These are phyloP conservation scores for Hirtodrosophila cameraria DNA, from an alignment of 2,888 invertebrate species.

Conservation along the genomic window DNA sequence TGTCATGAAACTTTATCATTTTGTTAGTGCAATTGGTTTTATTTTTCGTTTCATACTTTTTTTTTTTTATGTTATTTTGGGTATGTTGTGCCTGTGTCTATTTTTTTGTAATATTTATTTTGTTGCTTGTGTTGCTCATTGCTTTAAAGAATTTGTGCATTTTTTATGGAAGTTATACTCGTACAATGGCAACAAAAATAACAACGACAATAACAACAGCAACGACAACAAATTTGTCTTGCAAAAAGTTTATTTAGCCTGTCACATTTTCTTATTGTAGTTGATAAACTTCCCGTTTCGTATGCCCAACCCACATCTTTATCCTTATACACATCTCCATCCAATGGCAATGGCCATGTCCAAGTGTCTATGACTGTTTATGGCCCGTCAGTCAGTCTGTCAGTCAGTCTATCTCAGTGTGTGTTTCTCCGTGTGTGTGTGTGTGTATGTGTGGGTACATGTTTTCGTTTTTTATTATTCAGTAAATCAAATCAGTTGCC, in stretches of 20 bases:
- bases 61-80: conserved; percentile 1
- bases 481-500: conserved; percentile 80
- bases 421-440: conserved; percentile 1
- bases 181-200: conserved; percentile 48
- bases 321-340: no score
- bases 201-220: conserved; percentile 28
- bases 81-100: not conserved
- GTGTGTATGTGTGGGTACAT: conserved; percentile 39
- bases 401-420: conserved; percentile 11
- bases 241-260: conserved; percentile 61
- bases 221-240: conserved; percentile 57
- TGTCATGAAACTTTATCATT: conserved; percentile 43
- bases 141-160: conserved; percentile 57
- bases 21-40: conserved; percentile 57
- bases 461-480: conserved; percentile 77
- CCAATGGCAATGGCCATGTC: conserved; percentile 55
- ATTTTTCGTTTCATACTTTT: conserved; percentile 34
- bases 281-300: conserved; percentile 72
- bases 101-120: conserved; percentile 2
- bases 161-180: conserved; percentile 55
- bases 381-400: conserved; percentile 62
- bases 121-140: conserved; percentile 14
- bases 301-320: conserved; percentile 30
- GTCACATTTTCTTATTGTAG: conserved; percentile 78
- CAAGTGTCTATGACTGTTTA: conserved; percentile 78